Percentiles rank a stretch among this genome's conserved stretches.
Conservation (phyloP, 2,797 vertebrate genomes). For the Arctocebus calabarensis region DNA sequence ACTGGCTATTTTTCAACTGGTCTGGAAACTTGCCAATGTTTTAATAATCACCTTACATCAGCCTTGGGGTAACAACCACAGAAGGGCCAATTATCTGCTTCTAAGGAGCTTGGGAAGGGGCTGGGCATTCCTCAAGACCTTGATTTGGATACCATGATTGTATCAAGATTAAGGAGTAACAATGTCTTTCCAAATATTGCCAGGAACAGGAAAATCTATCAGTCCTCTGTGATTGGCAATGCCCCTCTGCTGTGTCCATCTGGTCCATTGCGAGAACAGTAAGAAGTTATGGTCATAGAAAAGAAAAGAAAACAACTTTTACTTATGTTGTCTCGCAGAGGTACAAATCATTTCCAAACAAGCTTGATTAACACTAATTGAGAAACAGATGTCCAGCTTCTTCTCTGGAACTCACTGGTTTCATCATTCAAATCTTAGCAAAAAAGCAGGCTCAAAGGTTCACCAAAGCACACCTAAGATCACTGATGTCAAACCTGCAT, state of each 20-base stretch:
- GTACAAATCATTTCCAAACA: conserved; percentile 78
- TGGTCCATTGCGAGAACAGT: conserved; percentile 62
- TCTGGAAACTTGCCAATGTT: background rate
- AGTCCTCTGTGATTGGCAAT: background rate
- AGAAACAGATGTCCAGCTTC: conserved; percentile 79
- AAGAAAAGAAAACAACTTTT: conserved; percentile 67
- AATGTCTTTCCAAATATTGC: background rate
- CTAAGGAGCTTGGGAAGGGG: background rate
- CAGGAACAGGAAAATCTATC: background rate
- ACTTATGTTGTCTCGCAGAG: conserved; percentile 30
- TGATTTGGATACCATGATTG: background rate
- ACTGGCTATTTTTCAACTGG: background rate
- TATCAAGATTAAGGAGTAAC: background rate
- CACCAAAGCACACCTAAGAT: conserved; percentile 58
- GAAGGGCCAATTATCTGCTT: background rate
- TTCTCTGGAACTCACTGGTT: conserved; percentile 71
- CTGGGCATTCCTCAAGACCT: background rate
- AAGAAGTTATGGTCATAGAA: conserved; percentile 64
- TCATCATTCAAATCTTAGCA: conserved; percentile 71
- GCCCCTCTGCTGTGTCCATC: conserved; percentile 48
- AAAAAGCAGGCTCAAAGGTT: conserved; percentile 66
- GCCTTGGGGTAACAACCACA: background rate
- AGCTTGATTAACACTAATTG: conserved; percentile 82
- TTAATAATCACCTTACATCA: background rate
- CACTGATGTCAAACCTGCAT: background rate